These are phyloP conservation scores for Mythimna albipuncta DNA, from an alignment of 2,888 invertebrate species.

Conservation along the genomic window DNA sequence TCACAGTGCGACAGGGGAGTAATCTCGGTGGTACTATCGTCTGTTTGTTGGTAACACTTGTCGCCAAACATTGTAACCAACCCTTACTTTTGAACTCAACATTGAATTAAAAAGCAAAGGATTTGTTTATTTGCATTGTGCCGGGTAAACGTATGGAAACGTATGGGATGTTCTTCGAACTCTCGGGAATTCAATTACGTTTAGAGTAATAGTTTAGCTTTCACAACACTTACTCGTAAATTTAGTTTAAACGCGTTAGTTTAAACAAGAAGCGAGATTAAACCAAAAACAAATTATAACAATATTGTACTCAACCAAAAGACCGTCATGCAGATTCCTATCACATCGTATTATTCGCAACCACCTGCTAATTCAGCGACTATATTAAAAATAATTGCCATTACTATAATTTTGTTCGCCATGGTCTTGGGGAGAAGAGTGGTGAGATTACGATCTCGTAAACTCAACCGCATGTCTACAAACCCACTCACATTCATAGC, in stretches of 20 bases:
- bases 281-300: neutral
- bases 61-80: constrained; percentile 38
- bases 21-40: constrained; percentile 54
- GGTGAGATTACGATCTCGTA: constrained; percentile 26
- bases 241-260: neutral
- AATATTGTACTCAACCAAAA: neutral
- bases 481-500: no score
- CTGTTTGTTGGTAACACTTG: constrained; percentile 52
- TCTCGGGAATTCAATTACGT: no score
- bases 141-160: neutral
- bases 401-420: constrained; percentile 12
- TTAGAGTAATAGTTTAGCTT: neutral
- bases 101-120: constrained; percentile 31
- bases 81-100: constrained; percentile 49
- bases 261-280: neutral
- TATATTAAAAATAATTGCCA: constrained; percentile 22
- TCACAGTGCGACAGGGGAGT: constrained; percentile 49
- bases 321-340: constrained; percentile 17
- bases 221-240: neutral
- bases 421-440: constrained; percentile 1
- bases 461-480: neutral
- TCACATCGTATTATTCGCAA: constrained; percentile 15
- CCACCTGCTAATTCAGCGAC: constrained; percentile 42
- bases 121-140: constrained; percentile 34
- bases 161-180: neutral